Base-by-base conservation (phyloP, 64 coral and sea anemone species). In the Montipora cactus region DNA sequence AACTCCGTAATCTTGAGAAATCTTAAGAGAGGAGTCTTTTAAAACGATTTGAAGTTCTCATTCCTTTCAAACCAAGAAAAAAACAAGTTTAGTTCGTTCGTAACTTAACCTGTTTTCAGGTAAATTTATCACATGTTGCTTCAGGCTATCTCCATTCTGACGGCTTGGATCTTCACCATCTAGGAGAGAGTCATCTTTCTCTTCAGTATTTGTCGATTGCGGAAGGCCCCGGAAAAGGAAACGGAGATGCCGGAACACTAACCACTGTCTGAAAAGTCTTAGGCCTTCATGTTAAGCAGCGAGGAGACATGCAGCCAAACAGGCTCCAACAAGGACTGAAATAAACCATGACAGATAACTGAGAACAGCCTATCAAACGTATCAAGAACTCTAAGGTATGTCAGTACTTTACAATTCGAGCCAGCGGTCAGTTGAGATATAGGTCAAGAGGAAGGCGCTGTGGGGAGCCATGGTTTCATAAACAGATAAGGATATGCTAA, bases 191-290 rank as follows among this genome's bases (percentile, higher is more conserved):
- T 67, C 59, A 59, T 44, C 20, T 66, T 67, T 59, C 67, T 47
- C 59, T n/a, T 46, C 68, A 71, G 82, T 51, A 23, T 23, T 15
- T 23, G 44, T 13, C 20, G 82, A 86, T 50, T 72, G 64, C 7
- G 44, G 45, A 3, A 86, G n/a, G 45, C 66, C 66, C n/a, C 67
- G 19, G 8, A 71, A 10, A 10, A 86, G 49, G 64, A 21, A 59
- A 50, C 16, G 44, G 45, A 86, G 64, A 49, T 59, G 66, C 52
- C 66, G 70, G 44, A 3, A 86, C 67, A 50, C n/a, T 3, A 86
- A 64, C 82, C 82, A 86, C 67, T 71, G 62, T 47, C 82, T 86
- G 45, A 86, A 72, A 12, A 86, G 49, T 86, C 71, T 86, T 15
- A 86, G 46, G 62, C 82, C 64, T 47, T 86, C 82, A 71, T 86